Evolutionary conservation across 2,888 invertebrate genomes (phyloP).

Genomic region (Oxystoma pomonae): DNA sequence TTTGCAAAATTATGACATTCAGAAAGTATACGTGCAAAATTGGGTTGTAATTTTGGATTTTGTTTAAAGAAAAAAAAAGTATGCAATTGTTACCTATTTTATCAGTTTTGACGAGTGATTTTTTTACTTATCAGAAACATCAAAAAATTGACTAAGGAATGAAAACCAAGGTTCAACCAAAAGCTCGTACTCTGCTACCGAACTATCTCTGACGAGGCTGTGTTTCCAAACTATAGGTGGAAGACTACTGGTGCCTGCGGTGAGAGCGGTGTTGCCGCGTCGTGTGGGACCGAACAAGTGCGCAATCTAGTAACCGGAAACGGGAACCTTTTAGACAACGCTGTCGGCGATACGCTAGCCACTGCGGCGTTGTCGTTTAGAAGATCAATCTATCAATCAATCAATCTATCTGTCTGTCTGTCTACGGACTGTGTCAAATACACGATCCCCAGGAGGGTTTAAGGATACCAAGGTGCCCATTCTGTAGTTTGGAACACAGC

Average conservation of each 20-base stretch:
- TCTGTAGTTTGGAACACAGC: constrained; percentile 58
- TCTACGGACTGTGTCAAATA: not conserved
- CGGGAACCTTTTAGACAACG: constrained; percentile 23
- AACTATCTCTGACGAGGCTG: constrained; percentile 47
- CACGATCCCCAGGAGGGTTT: constrained; percentile 34
- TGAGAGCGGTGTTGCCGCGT: constrained; percentile 32
- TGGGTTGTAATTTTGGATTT: too few relatives aligned
- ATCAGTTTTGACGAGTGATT: too few relatives aligned
- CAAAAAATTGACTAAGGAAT: too few relatives aligned
- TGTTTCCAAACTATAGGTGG: constrained; percentile 51
- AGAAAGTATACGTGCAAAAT: too few relatives aligned
- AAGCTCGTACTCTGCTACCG: constrained; percentile 37
- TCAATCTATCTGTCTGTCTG: too few relatives aligned
- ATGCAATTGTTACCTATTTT: too few relatives aligned
- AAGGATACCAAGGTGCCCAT: constrained; percentile 45
- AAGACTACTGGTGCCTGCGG: constrained; percentile 37
- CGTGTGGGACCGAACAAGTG: constrained; percentile 15
- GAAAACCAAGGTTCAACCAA: too few relatives aligned
- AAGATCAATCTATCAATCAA: not conserved
- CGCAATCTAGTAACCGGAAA: not conserved
- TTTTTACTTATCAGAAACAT: too few relatives aligned
- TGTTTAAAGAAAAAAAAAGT: too few relatives aligned
- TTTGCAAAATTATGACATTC: too few relatives aligned
- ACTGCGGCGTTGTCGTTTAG: constrained; percentile 20
- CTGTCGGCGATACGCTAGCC: constrained; percentile 33